Percentiles rank a stretch among this genome's conserved stretches.
phyloP scores from a whole-genome alignment of 1,140 invertebrate genomes.

The Danaus melanippus region DNA sequence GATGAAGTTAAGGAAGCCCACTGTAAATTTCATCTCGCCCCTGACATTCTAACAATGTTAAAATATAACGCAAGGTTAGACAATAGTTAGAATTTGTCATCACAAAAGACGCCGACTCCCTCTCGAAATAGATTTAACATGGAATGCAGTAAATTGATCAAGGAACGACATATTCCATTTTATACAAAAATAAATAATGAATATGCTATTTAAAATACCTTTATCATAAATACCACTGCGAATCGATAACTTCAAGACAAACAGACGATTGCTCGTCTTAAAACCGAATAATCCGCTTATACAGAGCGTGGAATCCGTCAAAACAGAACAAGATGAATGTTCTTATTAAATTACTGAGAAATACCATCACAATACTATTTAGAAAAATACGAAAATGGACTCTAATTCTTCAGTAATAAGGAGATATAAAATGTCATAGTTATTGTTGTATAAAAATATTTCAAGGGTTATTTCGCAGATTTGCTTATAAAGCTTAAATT shows the following conservation, averaged over 20 bases:
- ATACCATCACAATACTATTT: slow-evolving; percentile 23
- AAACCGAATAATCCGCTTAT: slow-evolving; percentile 39
- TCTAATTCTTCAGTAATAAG: slow-evolving; percentile 1
- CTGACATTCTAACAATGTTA: too few species aligned
- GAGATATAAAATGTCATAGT: neutral
- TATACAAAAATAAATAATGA: too few species aligned
- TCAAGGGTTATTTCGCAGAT: slow-evolving; percentile 8
- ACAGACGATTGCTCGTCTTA: slow-evolving; percentile 16
- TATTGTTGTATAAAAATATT: slow-evolving; percentile 2
- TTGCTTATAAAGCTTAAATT: slow-evolving; percentile 8
- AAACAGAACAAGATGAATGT: slow-evolving; percentile 37
- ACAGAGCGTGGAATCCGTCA: slow-evolving; percentile 35
- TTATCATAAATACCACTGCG: slow-evolving; percentile 10
- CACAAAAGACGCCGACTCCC: too few species aligned
- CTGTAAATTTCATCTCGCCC: too few species aligned
- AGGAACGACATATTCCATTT: too few species aligned
- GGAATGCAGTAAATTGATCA: too few species aligned
- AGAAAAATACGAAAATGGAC: slow-evolving; percentile 3
- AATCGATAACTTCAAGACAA: slow-evolving; percentile 26
- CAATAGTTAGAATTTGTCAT: too few species aligned
- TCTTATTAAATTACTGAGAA: slow-evolving; percentile 47
- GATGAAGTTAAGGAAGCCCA: too few species aligned
- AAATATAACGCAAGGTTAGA: too few species aligned
- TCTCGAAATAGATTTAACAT: too few species aligned
- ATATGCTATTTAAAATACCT: neutral